Evolutionary conservation across 2,797 vertebrate genomes (phyloP), one percentile per base, ranked within the genome.

Genomic region (Fistularia tabacaria): DNA sequence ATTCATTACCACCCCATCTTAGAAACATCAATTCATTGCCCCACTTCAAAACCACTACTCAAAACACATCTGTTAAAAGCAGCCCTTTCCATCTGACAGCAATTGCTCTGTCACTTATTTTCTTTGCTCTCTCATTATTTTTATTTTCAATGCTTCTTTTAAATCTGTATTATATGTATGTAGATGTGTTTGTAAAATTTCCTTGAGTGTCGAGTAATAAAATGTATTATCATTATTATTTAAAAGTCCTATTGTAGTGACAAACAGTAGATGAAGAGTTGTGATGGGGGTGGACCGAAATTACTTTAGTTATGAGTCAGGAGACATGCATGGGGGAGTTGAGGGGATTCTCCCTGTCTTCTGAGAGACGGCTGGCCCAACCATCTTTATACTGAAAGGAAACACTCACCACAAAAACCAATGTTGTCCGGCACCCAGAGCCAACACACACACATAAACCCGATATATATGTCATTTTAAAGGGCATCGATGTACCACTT

Each of bases 371-470:
- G 80, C 79, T 82, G 83, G 85, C 82, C 83, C 70, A 51, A 68
- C 69, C 62, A 57, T 68, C 60, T 69, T 74, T 56, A 74, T 64
- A 66, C 55, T 83, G 79, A 84, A 78, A 85, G 83, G 87, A 88
- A 86, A 72, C 68, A 47, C 66, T 77, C 49, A 75, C 82, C 80
- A 57, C 87, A 84, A 25, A 25, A 72, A 73, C 78, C 64, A 73
- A 81, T 73, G 75, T 72, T 61, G 77, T 74, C 72, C 74, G 62
- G 69, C 64, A 73, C 68, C 70, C 73, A 54, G 62, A 68, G 12
- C 63, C 48, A 5, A 57, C 59, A 54, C 73, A 67, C 66, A 59
- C 51, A 56, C 55, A 63, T 59, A 54, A 51, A 63, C 57, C 69
- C 54, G 10, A 62, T 62, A 41, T 52, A 49, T 47, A 42, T 25